phyloP scores from a whole-genome alignment of 2,888 invertebrate genomes.

The Eupithecia vulgata region DNA sequence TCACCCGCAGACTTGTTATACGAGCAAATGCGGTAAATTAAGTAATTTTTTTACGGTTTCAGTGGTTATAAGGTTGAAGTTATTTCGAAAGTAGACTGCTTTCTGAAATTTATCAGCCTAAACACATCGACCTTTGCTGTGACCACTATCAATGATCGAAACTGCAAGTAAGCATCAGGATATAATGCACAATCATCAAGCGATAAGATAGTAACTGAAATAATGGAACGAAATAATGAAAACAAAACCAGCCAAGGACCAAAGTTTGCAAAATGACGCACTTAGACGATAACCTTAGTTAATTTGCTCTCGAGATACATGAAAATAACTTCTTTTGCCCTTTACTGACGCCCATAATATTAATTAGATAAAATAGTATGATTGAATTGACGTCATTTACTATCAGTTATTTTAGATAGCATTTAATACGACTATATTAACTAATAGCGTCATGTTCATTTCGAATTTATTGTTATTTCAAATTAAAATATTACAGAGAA shows the following conservation, averaged over 20 bases:
- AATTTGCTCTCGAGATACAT: conserved; percentile 44
- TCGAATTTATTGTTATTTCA: neutral
- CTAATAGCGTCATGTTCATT: neutral
- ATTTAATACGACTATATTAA: neutral
- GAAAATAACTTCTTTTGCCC: conserved; percentile 48
- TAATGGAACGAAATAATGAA: conserved; percentile 3
- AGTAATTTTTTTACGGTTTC: neutral
- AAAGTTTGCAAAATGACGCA: conserved; percentile 41
- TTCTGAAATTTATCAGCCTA: neutral
- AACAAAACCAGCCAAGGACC: conserved; percentile 31
- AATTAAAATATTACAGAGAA: neutral
- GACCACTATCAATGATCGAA: neutral
- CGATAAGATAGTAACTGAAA: conserved; percentile 5
- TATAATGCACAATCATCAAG: conserved; percentile 4
- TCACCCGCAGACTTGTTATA: conserved; percentile 50
- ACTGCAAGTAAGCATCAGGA: neutral
- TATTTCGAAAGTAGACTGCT: neutral
- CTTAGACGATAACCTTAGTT: conserved; percentile 50
- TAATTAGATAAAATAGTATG: conserved; percentile 46
- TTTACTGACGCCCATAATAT: conserved; percentile 47
- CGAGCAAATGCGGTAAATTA: conserved; percentile 2
- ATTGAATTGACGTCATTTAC: conserved; percentile 58
- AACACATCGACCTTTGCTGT: neutral
- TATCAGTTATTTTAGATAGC: conserved; percentile 32
- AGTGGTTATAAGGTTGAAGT: neutral